Conservation (phyloP, 2,113 vertebrate genomes). For the Martes martes region DNA sequence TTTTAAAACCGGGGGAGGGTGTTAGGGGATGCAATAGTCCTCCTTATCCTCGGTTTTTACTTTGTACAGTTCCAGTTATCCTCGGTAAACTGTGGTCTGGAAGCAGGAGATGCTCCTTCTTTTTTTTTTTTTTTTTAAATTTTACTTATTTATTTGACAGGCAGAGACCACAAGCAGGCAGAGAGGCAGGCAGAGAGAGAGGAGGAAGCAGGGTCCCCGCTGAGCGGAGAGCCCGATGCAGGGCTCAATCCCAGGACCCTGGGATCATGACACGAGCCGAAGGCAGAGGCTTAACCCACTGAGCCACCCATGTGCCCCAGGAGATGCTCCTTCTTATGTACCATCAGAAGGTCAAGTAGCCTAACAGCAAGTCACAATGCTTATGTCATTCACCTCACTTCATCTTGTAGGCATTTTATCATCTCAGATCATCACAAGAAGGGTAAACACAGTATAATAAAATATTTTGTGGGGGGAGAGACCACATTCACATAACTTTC, state of each 20-base stretch:
- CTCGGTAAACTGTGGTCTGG: neutral
- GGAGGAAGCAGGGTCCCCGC: no score
- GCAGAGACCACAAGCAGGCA: no score
- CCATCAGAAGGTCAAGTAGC: neutral
- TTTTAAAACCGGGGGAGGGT: neutral
- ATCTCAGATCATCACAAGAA: neutral
- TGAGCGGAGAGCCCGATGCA: no score
- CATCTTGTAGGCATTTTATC: neutral
- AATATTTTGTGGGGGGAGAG: neutral
- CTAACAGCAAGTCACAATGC: neutral
- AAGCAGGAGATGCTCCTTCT: neutral
- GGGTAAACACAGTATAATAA: neutral
- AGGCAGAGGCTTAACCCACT: no score
- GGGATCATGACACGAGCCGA: no score
- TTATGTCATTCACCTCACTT: neutral
- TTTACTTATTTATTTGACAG: no score
- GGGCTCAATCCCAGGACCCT: no score
- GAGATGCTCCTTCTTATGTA: neutral
- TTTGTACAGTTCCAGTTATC: neutral
- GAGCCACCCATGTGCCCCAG: neutral
- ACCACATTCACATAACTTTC: neutral
- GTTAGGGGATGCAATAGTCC: neutral
- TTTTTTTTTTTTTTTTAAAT: no score
- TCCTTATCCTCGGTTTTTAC: neutral
- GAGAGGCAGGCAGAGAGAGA: no score